Evolutionary conservation across 2,113 vertebrate genomes (phyloP).

Genomic region (Anguilla japonica): DNA sequence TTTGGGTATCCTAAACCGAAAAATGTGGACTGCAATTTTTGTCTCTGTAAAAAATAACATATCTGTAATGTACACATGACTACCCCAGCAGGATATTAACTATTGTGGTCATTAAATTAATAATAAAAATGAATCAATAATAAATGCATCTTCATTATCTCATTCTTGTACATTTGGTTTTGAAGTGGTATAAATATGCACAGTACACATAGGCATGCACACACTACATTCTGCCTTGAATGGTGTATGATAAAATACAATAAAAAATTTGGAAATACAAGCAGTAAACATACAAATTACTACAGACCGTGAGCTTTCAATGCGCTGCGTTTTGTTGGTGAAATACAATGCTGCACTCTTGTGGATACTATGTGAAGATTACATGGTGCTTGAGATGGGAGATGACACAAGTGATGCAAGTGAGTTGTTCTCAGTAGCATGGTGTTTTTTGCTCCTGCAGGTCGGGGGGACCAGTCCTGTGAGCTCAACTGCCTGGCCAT

Average conservation of each 20-base stretch:
- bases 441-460: slow-evolving; percentile 49
- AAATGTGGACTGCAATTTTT: no score
- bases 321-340: no score
- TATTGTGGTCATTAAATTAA: background rate
- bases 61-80: no score
- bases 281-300: no score
- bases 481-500: slow-evolving; percentile 88
- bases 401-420: background rate
- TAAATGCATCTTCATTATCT: background rate
- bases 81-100: no score
- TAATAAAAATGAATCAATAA: background rate
- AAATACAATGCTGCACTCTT: slow-evolving; percentile 9
- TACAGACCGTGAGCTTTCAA: background rate
- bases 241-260: no score
- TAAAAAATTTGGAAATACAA: no score
- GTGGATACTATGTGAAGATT: background rate
- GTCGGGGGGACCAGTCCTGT: slow-evolving; percentile 79
- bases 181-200: no score
- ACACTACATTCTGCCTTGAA: no score
- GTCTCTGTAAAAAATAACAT: background rate
- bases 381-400: background rate
- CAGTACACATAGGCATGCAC: no score
- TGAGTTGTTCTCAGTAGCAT: background rate
- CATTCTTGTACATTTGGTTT: no score
- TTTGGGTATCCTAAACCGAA: background rate